These are phyloP conservation scores for Drosophila fungiperda DNA, from an alignment of 2,888 invertebrate genomes.

Conservation along the genomic window DNA sequence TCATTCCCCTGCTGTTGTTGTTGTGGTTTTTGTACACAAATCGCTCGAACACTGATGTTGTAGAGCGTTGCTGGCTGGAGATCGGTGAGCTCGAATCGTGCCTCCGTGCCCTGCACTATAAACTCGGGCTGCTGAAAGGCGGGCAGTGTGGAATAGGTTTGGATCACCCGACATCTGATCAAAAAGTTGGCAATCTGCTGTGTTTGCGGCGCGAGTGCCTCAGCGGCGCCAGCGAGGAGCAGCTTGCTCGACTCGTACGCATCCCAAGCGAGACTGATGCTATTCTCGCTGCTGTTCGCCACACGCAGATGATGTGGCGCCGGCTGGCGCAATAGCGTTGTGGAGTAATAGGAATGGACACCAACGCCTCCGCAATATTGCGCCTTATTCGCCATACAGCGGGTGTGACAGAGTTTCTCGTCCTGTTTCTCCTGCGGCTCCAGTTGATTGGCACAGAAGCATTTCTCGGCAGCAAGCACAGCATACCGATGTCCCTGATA, in stretches of 20 bases:
- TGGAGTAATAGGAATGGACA: conserved; percentile 89
- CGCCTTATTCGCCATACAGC: conserved; percentile 88
- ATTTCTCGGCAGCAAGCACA: conserved; percentile 80
- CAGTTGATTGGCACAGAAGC: conserved; percentile 79
- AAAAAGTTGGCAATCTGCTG: conserved; percentile 86
- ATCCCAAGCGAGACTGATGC: conserved; percentile 87
- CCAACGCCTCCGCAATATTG: conserved; percentile 89
- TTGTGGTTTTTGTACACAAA: conserved; percentile 84
- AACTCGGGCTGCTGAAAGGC: conserved; percentile 86
- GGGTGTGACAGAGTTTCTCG: conserved; percentile 86
- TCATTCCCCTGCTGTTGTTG: not conserved
- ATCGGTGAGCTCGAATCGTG: conserved; percentile 87
- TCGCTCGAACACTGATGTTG: conserved; percentile 90
- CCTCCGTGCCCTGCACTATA: conserved; percentile 87
- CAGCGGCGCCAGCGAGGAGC: conserved; percentile 54
- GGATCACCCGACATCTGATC: conserved; percentile 86
- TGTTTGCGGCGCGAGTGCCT: conserved; percentile 42
- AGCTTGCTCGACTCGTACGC: conserved; percentile 86
- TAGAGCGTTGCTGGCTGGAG: conserved; percentile 92
- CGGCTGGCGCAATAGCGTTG: conserved; percentile 57
- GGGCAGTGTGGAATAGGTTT: conserved; percentile 87
- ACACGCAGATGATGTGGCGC: conserved; percentile 88
- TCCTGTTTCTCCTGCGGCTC: conserved; percentile 84
- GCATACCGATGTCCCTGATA: conserved; percentile 80
- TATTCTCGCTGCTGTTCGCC: conserved; percentile 88